These are phyloP conservation scores for Sceliomorpha sp. DNA, from an alignment of 2,888 invertebrate species.

Conservation along the genomic window DNA sequence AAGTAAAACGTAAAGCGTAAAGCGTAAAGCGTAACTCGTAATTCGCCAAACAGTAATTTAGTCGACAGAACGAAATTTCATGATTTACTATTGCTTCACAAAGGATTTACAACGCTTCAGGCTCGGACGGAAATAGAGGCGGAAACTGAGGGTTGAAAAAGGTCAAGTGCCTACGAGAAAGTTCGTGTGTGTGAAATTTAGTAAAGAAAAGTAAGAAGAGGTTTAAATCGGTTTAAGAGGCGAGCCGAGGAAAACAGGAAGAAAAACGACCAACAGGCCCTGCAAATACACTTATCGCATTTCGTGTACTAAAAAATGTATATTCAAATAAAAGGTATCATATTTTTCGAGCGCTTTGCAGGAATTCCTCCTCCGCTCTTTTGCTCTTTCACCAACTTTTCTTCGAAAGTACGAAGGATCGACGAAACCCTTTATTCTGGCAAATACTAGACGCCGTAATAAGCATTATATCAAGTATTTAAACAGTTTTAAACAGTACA, in stretches of 20 bases:
- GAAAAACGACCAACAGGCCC: neutral
- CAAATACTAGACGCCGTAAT: too few species aligned
- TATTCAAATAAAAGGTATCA: too few species aligned
- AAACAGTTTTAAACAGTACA: too few species aligned
- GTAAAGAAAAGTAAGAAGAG: slow-evolving; percentile 33
- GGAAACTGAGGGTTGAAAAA: slow-evolving; percentile 26
- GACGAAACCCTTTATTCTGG: too few species aligned
- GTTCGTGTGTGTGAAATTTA: slow-evolving; percentile 41
- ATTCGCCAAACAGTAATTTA: slow-evolving; percentile 33
- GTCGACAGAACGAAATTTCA: slow-evolving; percentile 39
- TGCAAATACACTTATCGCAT: slow-evolving; percentile 8
- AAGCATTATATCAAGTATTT: too few species aligned
- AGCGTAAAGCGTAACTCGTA: slow-evolving; percentile 17
- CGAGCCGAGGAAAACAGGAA: neutral
- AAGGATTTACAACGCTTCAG: slow-evolving; percentile 38
- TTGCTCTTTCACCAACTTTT: too few species aligned
- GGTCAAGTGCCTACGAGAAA: slow-evolving; percentile 20
- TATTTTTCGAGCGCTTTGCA: too few species aligned
- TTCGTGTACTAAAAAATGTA: too few species aligned
- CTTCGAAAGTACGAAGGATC: too few species aligned
- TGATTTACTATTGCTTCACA: slow-evolving; percentile 41
- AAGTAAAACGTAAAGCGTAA: slow-evolving; percentile 20
- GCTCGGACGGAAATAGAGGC: slow-evolving; percentile 32
- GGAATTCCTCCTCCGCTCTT: too few species aligned
- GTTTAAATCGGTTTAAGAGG: slow-evolving; percentile 29